phyloP scores from a whole-genome alignment of 2,113 vertebrate species.

The Otolemur garnettii region DNA sequence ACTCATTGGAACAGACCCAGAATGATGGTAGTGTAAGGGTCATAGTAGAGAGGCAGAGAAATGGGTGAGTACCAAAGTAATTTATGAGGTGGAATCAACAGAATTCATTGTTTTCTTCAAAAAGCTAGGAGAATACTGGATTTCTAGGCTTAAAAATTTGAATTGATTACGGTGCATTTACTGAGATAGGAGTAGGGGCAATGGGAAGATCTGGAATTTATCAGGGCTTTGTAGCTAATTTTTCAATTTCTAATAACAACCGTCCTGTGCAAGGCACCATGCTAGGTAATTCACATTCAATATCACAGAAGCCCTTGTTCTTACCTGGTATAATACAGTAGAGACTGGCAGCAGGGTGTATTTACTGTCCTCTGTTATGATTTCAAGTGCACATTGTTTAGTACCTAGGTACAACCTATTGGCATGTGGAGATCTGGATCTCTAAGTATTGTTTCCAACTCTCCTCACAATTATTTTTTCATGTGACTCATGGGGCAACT shows the following conservation, averaged over 20 bases:
- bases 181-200: neutral
- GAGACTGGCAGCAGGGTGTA: neutral
- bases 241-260: constrained; percentile 32
- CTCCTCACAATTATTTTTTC: constrained; percentile 45
- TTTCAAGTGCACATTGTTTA: neutral
- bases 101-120: neutral
- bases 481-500: constrained; percentile 55
- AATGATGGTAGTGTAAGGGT: neutral
- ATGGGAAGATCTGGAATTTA: constrained; percentile 5
- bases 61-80: neutral
- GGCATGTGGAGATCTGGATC: neutral
- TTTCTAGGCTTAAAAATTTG: constrained; percentile 36
- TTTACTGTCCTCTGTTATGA: neutral
- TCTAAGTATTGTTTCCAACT: constrained; percentile 46
- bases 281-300: neutral
- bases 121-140: neutral
- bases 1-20: neutral
- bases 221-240: neutral
- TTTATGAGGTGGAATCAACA: neutral
- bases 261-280: neutral
- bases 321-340: neutral
- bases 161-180: neutral
- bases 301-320: neutral
- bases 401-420: neutral
- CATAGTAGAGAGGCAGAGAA: neutral